These are phyloP conservation scores for Flabesymbios commensalis DNA, from an alignment of 2,888 invertebrate species.

Conservation along the genomic window DNA sequence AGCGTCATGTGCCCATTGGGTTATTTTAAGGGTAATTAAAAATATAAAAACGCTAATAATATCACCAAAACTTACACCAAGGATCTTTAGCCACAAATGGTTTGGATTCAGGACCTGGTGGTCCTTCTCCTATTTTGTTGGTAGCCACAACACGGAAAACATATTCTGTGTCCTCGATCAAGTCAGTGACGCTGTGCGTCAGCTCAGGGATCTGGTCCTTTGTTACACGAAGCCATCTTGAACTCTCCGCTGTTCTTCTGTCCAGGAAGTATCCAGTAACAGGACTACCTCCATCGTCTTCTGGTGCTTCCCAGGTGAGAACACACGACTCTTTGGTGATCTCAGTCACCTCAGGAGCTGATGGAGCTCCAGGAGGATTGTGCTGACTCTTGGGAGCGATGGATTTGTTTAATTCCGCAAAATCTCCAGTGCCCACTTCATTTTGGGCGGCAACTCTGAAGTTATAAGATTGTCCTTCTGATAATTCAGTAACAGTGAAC, in stretches of 20 bases:
- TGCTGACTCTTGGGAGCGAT: slow-evolving; percentile 40
- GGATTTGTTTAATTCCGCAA: slow-evolving; percentile 47
- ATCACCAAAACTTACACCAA: slow-evolving; percentile 16
- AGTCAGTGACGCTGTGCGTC: slow-evolving; percentile 44
- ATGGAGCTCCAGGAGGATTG: slow-evolving; percentile 34
- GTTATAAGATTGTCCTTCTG: slow-evolving; percentile 23
- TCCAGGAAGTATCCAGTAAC: slow-evolving; percentile 41
- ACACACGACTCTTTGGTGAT: slow-evolving; percentile 36
- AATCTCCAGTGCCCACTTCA: slow-evolving; percentile 76
- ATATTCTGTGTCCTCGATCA: slow-evolving; percentile 49
- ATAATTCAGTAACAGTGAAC: slow-evolving; percentile 15
- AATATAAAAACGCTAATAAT: no score
- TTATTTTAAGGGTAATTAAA: no score
- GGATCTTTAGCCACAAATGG: slow-evolving; percentile 48
- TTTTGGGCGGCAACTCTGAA: slow-evolving; percentile 33
- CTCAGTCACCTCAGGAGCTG: slow-evolving; percentile 31
- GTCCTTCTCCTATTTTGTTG: slow-evolving; percentile 55
- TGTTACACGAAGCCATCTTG: slow-evolving; percentile 41
- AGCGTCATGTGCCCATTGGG: no score
- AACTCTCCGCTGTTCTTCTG: slow-evolving; percentile 11
- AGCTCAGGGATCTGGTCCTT: slow-evolving; percentile 31
- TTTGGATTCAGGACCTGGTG: slow-evolving; percentile 18
- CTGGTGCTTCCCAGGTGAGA: slow-evolving; percentile 38
- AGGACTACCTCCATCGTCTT: slow-evolving; percentile 40
- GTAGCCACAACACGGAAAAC: slow-evolving; percentile 55